A percentile compares a stretch with the other conserved stretches of the same genome.
Conservation (phyloP, 2,888 invertebrate genomes). For the Xestia sexstrigata region DNA sequence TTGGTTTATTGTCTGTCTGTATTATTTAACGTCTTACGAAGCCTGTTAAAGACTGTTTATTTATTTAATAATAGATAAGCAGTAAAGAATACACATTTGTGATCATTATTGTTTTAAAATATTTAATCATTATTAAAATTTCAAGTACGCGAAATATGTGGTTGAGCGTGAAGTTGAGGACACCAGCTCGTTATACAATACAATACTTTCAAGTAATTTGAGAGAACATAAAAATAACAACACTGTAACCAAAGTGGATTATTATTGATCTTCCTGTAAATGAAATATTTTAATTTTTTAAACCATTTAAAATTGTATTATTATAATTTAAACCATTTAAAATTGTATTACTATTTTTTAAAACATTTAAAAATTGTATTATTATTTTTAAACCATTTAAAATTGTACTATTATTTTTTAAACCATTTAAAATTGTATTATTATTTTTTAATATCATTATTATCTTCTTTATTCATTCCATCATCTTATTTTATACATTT, state of each 20-base stretch:
- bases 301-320: too few species aligned
- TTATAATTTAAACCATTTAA: too few species aligned
- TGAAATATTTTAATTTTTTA: neutral
- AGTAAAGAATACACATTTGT: neutral
- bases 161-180: neutral
- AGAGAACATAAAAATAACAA: neutral
- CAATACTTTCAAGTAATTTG: neutral
- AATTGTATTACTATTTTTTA: too few species aligned
- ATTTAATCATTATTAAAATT: neutral
- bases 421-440: too few species aligned
- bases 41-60: conserved; percentile 11
- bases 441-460: too few species aligned
- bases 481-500: too few species aligned
- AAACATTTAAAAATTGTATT: too few species aligned
- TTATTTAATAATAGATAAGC: conserved; percentile 6
- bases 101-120: conserved; percentile 8
- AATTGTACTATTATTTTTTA: too few species aligned
- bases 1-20: neutral
- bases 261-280: neutral
- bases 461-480: too few species aligned
- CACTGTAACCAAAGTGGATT: too few species aligned
- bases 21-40: neutral
- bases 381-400: too few species aligned
- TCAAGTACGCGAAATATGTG: neutral
- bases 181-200: neutral